These are phyloP conservation scores for Poecile atricapillus DNA, from an alignment of 2,113 vertebrate species.

Conservation along the genomic window DNA sequence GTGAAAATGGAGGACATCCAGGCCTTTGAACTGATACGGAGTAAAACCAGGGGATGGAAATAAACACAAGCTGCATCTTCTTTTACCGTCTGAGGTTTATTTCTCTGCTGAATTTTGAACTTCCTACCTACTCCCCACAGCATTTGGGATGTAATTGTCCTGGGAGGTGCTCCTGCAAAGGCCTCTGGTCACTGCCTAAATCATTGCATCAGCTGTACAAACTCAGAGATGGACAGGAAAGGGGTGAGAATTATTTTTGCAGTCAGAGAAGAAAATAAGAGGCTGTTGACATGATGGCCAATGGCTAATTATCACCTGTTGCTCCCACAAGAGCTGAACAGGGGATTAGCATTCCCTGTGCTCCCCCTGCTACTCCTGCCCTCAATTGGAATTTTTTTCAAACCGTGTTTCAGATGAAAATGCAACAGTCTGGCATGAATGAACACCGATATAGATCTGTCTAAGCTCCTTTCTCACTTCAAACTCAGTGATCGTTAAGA, in stretches of 20 bases:
- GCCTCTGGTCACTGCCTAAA: not conserved
- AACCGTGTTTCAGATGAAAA: not conserved
- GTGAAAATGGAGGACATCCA: not conserved
- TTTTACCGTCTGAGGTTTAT: not conserved
- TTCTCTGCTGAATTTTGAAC: not conserved
- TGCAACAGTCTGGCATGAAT: conserved; percentile 39
- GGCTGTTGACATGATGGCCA: not conserved
- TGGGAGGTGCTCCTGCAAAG: not conserved
- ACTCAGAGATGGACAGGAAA: not conserved
- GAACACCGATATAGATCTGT: conserved; percentile 39
- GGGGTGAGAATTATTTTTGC: not conserved
- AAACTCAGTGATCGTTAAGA: conserved; percentile 44
- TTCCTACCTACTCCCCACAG: not conserved
- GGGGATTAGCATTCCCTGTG: not conserved
- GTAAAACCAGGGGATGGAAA: not conserved
- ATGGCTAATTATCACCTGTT: not conserved
- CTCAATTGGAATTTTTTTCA: not conserved
- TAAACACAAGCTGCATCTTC: not conserved
- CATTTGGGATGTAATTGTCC: not conserved
- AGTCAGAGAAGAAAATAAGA: not conserved
- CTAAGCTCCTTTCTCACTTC: conserved; percentile 50
- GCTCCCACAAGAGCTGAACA: not conserved
- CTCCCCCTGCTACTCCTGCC: not conserved
- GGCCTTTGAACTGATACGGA: not conserved
- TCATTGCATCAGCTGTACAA: not conserved